Base-by-base conservation (phyloP, 2,113 vertebrate genomes). In the Climacteris rufus region DNA sequence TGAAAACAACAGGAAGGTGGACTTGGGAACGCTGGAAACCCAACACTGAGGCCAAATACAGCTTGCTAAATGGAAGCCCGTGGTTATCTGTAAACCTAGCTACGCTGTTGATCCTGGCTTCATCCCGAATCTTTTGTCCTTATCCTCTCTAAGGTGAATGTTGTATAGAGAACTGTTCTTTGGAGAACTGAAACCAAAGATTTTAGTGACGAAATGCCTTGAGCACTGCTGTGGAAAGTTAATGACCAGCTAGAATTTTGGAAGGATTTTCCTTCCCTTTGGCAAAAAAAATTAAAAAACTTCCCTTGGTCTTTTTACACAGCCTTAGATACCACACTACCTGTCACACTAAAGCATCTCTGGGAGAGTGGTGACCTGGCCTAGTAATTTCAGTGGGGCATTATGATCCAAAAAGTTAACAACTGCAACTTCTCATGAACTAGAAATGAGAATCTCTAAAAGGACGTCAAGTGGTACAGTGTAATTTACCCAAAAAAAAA, bases 1-100 rank as follows among this genome's bases (percentile, higher is more conserved):
- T 93, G 86, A 37, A 90, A 93, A 91, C 76, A 93, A 91, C 42
- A 83, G 45, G 78, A 94, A 83, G 93, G 88, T 94, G 77, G 89
- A 79, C 47, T 81, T 63, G 47, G 68, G 63, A 80, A 88, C 0
- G 3, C 52, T 47, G 71, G 85, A 83, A 40, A 89, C 64, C 45
- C 81, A 84, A 21, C 57, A 4, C 44, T n/a, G 40, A 37, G 54
- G 78, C 79, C 47, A 88, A 88, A 47, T 1, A 4, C 64, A 78
- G 53, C 25, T 37, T 30, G n/a, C 66, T 94, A 50, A 85, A 87
- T 33, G 65, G 66, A 71, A 69, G 27, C 33, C 56, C 2, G 0
- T 31, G 42, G 59, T 61, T 82, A 44, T 37, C 44, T 8, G 7
- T 14, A 87, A 91, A 82, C 22, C 45, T 39, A 61, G 31, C 39